A percentile compares a stretch with the other conserved stretches of the same genome.
phyloP scores from a whole-genome alignment of 2,797 vertebrate genomes.

The Hoplostethus atlanticus region DNA sequence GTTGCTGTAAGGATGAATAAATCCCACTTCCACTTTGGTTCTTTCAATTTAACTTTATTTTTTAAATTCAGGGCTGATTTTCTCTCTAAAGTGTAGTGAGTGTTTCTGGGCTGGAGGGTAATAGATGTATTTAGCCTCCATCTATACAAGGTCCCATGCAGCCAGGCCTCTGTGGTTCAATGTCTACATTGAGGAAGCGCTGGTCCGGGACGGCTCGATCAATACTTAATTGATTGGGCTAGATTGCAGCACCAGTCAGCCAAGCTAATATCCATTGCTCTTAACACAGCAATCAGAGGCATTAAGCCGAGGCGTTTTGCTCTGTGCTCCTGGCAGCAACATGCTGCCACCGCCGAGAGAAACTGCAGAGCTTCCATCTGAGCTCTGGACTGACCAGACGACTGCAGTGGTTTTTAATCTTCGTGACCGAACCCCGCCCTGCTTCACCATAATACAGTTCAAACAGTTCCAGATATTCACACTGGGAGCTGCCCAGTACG shows the following conservation, averaged over 20 bases:
- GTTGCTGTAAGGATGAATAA: not conserved
- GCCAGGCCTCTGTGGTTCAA: constrained; percentile 2
- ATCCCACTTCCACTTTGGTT: constrained; percentile 10
- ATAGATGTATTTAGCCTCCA: not conserved
- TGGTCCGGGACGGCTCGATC: constrained; percentile 49
- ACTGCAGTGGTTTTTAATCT: constrained; percentile 40
- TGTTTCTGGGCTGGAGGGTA: not conserved
- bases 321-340: too few species aligned
- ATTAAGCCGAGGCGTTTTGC: constrained; percentile 7
- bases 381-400: too few species aligned
- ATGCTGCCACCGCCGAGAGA: too few species aligned
- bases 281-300: constrained; percentile 57
- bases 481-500: too few species aligned
- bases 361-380: too few species aligned
- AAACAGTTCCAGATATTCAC: too few species aligned
- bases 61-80: constrained; percentile 8
- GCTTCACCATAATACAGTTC: too few species aligned
- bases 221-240: constrained; percentile 61
- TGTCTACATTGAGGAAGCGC: constrained; percentile 32
- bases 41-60: constrained; percentile 1
- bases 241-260: constrained; percentile 53
- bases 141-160: not conserved
- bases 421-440: not conserved
- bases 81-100: not conserved
- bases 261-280: constrained; percentile 43